A percentile compares a stretch with the other conserved stretches of the same genome.
Evolutionary conservation across 2,113 vertebrate genomes (phyloP).

Genomic region (Strix aluco): DNA sequence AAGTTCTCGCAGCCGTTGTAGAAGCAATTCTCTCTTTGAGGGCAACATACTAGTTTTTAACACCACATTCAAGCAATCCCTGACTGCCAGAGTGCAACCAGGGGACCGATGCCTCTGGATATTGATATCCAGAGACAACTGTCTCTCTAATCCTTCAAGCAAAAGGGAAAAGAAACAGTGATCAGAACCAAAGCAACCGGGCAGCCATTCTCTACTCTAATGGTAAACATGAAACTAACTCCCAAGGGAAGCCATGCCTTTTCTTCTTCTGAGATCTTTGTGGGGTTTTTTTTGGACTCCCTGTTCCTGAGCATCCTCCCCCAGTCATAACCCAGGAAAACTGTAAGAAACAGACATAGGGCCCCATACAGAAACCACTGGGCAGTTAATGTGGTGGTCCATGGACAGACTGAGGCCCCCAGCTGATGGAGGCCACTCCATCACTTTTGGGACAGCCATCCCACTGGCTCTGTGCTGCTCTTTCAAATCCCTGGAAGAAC

Average conservation of each 20-base stretch:
- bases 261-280: background rate
- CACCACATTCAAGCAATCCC: background rate
- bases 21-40: background rate
- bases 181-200: background rate
- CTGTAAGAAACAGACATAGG: background rate
- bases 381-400: background rate
- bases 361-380: background rate
- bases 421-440: background rate
- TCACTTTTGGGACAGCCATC: background rate
- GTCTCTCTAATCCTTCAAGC: background rate
- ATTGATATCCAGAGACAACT: background rate
- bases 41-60: background rate
- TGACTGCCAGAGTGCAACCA: background rate
- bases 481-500: background rate
- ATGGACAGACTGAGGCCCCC: background rate
- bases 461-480: background rate
- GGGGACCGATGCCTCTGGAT: background rate
- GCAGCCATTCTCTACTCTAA: background rate
- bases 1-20: background rate
- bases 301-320: fast-evolving
- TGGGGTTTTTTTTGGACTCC: background rate
- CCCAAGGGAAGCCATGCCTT: background rate
- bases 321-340: background rate
- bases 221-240: background rate
- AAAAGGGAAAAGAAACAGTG: background rate